These are phyloP conservation scores for Hestina assimilis DNA, from an alignment of 1,140 invertebrate species.

Conservation along the genomic window DNA sequence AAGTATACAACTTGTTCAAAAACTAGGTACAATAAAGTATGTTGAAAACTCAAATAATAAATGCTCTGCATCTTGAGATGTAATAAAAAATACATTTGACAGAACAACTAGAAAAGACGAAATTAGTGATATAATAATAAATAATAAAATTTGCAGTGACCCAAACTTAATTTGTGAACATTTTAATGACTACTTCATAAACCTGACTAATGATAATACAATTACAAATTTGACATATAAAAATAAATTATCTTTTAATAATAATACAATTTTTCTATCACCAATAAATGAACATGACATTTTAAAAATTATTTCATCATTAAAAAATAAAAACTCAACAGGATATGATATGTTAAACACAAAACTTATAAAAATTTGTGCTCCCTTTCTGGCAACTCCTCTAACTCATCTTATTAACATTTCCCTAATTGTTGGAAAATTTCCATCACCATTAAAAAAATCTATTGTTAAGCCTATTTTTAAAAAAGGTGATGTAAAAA, in stretches of 20 bases:
- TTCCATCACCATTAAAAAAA: conserved; percentile 7
- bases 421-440: conserved; percentile 1
- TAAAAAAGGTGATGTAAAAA: background rate
- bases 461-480: conserved; percentile 10
- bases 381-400: background rate
- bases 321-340: conserved; percentile 12
- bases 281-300: background rate
- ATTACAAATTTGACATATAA: background rate
- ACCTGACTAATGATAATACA: background rate
- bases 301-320: background rate
- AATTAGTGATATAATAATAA: conserved; percentile 1
- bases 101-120: background rate
- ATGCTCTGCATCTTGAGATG: conserved; percentile 20
- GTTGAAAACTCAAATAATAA: conserved; percentile 18
- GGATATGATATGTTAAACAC: conserved; percentile 7
- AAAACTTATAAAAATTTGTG: conserved; percentile 3
- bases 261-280: conserved; percentile 5
- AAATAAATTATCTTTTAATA: background rate
- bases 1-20: conserved; percentile 23
- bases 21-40: conserved; percentile 8
- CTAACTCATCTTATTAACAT: conserved; percentile 8
- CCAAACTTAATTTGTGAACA: background rate
- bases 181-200: conserved; percentile 14
- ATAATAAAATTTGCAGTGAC: background rate
- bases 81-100: conserved; percentile 12